These are phyloP conservation scores for Pammene aurita DNA, from an alignment of 2,888 invertebrate genomes.

Conservation along the genomic window DNA sequence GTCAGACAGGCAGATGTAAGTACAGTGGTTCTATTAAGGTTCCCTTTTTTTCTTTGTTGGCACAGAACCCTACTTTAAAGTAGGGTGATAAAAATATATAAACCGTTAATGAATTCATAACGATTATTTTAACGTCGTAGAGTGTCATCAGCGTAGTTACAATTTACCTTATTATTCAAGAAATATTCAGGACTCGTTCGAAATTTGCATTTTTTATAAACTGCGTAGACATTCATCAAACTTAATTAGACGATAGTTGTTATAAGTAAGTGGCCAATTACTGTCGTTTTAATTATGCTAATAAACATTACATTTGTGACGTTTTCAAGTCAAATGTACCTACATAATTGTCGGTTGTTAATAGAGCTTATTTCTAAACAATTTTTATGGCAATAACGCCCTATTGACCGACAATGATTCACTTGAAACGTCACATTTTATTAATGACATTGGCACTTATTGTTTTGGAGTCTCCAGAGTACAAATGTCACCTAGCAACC, in stretches of 20 bases:
- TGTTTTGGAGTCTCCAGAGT: too few relatives aligned
- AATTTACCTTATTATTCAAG: constrained; percentile 61
- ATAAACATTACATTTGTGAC: neutral
- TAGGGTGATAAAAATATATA: constrained; percentile 46
- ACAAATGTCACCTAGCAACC: too few relatives aligned
- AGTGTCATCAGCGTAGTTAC: constrained; percentile 63
- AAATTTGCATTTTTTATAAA: constrained; percentile 68
- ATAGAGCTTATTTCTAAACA: too few relatives aligned
- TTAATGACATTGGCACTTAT: too few relatives aligned
- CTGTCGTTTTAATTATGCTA: constrained; percentile 32
- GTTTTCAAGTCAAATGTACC: too few relatives aligned
- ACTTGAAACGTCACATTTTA: too few relatives aligned
- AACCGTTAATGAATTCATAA: constrained; percentile 55
- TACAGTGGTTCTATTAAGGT: neutral
- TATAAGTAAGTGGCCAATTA: constrained; percentile 33
- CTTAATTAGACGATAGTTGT: constrained; percentile 58
- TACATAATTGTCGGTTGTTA: too few relatives aligned
- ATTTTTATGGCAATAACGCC: too few relatives aligned
- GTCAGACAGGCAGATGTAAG: neutral
- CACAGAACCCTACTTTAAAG: neutral
- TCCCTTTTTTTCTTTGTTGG: neutral
- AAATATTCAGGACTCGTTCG: constrained; percentile 58
- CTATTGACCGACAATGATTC: too few relatives aligned
- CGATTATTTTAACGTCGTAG: constrained; percentile 57
- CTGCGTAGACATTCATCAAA: constrained; percentile 67